Conservation (phyloP, 2,113 vertebrate species). For the Mastomys coucha region DNA sequence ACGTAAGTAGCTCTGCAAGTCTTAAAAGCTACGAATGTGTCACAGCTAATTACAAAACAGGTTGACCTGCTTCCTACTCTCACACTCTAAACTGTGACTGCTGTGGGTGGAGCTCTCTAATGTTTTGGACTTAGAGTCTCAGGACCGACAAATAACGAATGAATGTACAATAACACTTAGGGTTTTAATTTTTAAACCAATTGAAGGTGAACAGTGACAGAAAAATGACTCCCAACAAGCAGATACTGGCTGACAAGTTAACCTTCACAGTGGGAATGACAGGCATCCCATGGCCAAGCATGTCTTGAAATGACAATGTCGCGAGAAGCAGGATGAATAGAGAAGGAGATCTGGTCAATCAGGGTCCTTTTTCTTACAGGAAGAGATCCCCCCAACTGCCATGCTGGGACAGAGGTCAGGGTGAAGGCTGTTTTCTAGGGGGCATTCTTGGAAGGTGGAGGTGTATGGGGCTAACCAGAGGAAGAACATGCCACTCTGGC, state of each 20-base stretch:
- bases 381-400: too few relatives aligned
- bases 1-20: not conserved
- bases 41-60: not conserved
- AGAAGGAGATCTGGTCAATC: too few relatives aligned
- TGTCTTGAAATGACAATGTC: not conserved
- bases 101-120: not conserved
- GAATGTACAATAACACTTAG: not conserved
- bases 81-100: not conserved
- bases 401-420: too few relatives aligned
- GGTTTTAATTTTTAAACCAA: not conserved
- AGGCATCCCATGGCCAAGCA: not conserved
- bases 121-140: not conserved
- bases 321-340: not conserved
- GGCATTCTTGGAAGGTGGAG: not conserved
- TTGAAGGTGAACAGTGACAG: not conserved
- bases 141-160: not conserved
- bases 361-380: accelerated
- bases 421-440: not conserved
- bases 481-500: accelerated
- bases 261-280: not conserved
- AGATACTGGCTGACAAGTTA: not conserved
- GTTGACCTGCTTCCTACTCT: not conserved
- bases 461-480: accelerated
- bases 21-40: not conserved
- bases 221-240: not conserved